A percentile compares a stretch with the other conserved stretches of the same genome.
Conservation (phyloP, 2,113 vertebrate genomes). For the Carlito syrichta region DNA sequence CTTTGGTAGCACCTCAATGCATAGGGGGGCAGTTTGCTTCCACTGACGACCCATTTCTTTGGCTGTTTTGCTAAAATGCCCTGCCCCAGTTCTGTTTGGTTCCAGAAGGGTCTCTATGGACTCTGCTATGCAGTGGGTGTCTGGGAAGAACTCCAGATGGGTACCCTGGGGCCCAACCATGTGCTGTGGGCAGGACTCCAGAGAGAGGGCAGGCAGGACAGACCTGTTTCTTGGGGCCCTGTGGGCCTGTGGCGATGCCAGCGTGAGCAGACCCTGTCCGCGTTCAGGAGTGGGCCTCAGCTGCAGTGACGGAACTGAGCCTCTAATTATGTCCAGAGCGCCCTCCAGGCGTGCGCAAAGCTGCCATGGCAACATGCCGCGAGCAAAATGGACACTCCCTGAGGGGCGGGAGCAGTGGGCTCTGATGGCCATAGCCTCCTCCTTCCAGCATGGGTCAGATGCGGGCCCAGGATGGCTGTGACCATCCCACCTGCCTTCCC, state of each 20-base stretch:
- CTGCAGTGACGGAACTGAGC: neutral
- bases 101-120: fast-evolving
- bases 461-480: neutral
- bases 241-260: neutral
- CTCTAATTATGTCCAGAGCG: neutral
- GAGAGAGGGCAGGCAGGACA: neutral
- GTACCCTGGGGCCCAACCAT: neutral
- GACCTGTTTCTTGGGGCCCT: neutral
- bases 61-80: neutral
- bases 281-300: neutral
- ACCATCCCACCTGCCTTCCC: neutral
- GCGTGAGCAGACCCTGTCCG: neutral
- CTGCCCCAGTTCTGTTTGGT: fast-evolving
- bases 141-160: neutral
- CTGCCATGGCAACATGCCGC: neutral
- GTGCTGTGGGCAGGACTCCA: neutral
- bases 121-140: neutral
- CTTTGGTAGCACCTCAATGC: neutral
- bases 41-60: neutral
- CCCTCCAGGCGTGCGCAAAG: neutral
- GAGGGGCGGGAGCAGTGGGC: neutral
- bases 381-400: neutral
- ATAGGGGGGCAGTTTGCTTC: no score
- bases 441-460: neutral
- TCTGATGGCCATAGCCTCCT: neutral